Evolutionary conservation across 1,140 invertebrate species (phyloP), one percentile per base, ranked within the genome.

Genomic region (Ganaspis sp.): DNA sequence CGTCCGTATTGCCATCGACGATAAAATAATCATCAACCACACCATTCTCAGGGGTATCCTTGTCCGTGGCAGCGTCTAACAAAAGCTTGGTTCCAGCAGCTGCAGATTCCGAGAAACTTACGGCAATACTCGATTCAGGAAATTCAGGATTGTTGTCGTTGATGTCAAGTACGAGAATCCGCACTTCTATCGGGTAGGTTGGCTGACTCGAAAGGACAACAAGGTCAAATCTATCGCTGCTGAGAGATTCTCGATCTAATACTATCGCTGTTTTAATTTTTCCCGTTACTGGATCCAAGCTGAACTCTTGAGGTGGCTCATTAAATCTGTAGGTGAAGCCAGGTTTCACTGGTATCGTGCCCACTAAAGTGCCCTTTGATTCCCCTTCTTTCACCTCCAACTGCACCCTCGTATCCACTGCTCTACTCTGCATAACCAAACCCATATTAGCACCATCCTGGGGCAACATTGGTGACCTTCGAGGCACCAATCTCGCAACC

Each of bases 301-400:
- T 91, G 86, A 98, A 98, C 86, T 98, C 96, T 75, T 94, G 92
- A 0, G 96, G 96, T 11, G 95, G 95, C 87, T 98, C 97, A 89
- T 98, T 98, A 89, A 98, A 98, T 42, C 97, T 93, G 86, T 97
- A 97, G 0, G 95, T 97, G 89, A 98, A 98, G 75, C 95, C 96
- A 4, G 95, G 94, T 88, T 96, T 96, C 5, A 94, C 95, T 19
- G 97, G 97, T 85, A 98, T 98, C 80, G 92, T 93, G 15, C 97
- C 97, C 5, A 98, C 96, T 4, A 95, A 86, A 0, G 96, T 96
- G 17, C 96, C 96, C 71, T 94, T 92, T 12, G 96, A 95, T 84
- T 96, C 94, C 40, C 96, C 96, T 89, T 98, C 97, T 45, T 93
- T 92, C 58, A 98, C 94, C 86, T 97, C 95, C 81, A 98, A 94